These are phyloP conservation scores for Rhinogobio ventralis DNA, from an alignment of 2,797 vertebrate genomes.

Conservation along the genomic window DNA sequence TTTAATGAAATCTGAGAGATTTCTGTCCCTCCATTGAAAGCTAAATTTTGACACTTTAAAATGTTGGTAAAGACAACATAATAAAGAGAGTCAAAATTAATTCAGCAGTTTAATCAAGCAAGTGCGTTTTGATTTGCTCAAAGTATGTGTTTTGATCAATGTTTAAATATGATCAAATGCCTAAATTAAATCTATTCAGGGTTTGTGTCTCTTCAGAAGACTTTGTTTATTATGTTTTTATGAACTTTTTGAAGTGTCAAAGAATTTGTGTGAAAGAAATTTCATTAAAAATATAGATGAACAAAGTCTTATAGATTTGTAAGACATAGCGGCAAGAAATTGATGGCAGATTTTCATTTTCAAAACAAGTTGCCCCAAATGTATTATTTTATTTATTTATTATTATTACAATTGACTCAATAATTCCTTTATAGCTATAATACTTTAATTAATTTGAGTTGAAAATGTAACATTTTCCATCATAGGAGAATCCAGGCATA, in stretches of 20 bases:
- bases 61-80: not conserved
- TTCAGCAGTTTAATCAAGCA: not conserved
- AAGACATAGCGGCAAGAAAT: not conserved
- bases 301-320: not conserved
- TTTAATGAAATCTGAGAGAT: not conserved
- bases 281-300: not conserved
- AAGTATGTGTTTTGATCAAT: not conserved
- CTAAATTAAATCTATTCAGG: not conserved
- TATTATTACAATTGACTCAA: not conserved
- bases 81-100: too few species aligned
- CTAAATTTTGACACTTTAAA: not conserved
- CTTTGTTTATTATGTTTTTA: not conserved
- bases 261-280: not conserved
- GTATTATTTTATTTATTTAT: not conserved
- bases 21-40: not conserved
- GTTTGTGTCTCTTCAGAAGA: not conserved
- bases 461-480: not conserved
- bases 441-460: not conserved
- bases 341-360: not conserved
- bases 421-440: not conserved
- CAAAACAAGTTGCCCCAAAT: not conserved
- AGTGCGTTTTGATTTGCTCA: not conserved
- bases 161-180: not conserved
- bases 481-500: constrained; percentile 77
- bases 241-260: not conserved